Conservation (phyloP, 1,140 invertebrate species). For the Andrena cerasifolii region DNA sequence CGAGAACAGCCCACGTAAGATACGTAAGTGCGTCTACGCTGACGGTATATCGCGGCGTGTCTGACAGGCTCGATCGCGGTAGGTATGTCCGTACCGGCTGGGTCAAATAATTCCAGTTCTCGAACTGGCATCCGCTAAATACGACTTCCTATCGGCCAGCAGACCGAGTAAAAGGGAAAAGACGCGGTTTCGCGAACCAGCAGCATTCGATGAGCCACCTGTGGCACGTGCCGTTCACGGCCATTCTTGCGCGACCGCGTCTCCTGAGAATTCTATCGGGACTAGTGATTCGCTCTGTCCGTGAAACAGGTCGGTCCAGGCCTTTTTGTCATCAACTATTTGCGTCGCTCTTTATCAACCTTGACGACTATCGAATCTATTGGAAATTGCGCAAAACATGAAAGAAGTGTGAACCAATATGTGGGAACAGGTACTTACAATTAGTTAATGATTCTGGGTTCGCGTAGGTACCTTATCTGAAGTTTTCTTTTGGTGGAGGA, state of each 20-base stretch:
- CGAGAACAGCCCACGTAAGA: slow-evolving; percentile 55
- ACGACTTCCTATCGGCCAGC: slow-evolving; percentile 30
- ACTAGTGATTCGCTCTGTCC: slow-evolving; percentile 14
- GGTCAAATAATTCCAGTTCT: slow-evolving; percentile 57
- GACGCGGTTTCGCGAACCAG: slow-evolving; percentile 59
- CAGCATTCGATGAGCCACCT: slow-evolving; percentile 73
- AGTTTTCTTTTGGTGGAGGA: too few species aligned
- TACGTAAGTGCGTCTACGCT: slow-evolving; percentile 26
- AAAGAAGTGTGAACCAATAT: too few species aligned
- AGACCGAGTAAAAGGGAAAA: slow-evolving; percentile 59
- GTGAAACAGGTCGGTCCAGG: background rate
- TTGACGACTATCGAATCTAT: too few species aligned
- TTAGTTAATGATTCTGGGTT: too few species aligned
- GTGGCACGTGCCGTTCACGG: slow-evolving; percentile 75
- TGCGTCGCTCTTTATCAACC: too few species aligned
- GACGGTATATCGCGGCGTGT: slow-evolving; percentile 25
- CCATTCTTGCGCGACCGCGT: slow-evolving; percentile 51
- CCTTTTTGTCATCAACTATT: too few species aligned
- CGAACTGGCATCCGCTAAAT: background rate
- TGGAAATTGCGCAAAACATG: too few species aligned
- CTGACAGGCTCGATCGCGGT: slow-evolving; percentile 36
- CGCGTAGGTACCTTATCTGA: too few species aligned
- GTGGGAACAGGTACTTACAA: too few species aligned
- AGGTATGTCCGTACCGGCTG: slow-evolving; percentile 42
- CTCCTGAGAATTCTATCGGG: slow-evolving; percentile 48